Evolutionary conservation across 2,113 vertebrate genomes (phyloP).

Genomic region (Toxostoma redivivum): DNA sequence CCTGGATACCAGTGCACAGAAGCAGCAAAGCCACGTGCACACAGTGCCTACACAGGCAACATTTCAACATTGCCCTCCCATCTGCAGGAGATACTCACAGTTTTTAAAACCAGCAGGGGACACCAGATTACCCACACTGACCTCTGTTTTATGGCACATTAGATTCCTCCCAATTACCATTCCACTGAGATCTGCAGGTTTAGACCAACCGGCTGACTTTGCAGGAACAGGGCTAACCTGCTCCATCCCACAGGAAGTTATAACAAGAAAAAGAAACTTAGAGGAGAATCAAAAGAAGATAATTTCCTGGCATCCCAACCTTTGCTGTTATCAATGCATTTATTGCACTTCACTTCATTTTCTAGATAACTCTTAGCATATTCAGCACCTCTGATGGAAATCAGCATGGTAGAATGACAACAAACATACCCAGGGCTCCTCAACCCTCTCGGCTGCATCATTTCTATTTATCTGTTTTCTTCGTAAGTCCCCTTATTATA

Average conservation of each 20-base stretch:
- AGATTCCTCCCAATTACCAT: constrained; percentile 7
- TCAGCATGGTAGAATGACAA: constrained; percentile 19
- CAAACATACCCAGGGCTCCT: constrained; percentile 43
- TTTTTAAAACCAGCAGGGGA: neutral
- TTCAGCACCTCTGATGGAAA: constrained; percentile 51
- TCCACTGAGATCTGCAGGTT: neutral
- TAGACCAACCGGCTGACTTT: neutral
- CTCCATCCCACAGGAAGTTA: constrained; percentile 21
- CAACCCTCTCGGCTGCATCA: constrained; percentile 43
- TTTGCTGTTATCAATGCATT: constrained; percentile 10
- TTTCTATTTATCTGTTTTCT: constrained; percentile 59
- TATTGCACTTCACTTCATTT: constrained; percentile 38
- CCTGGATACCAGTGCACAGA: accelerated
- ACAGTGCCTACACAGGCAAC: neutral
- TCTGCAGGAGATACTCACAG: neutral
- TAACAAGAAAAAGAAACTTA: constrained; percentile 19
- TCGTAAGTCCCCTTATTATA: constrained; percentile 19
- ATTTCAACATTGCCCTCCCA: neutral
- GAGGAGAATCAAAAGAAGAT: constrained; percentile 33
- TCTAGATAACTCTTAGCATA: neutral
- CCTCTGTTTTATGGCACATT: constrained; percentile 2
- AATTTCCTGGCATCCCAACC: constrained; percentile 36
- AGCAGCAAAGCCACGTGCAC: neutral
- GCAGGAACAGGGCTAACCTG: constrained; percentile 14
- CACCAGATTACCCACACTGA: neutral